Evolutionary conservation across 1,140 invertebrate species (phyloP).

Genomic region (Formica exsecta): DNA sequence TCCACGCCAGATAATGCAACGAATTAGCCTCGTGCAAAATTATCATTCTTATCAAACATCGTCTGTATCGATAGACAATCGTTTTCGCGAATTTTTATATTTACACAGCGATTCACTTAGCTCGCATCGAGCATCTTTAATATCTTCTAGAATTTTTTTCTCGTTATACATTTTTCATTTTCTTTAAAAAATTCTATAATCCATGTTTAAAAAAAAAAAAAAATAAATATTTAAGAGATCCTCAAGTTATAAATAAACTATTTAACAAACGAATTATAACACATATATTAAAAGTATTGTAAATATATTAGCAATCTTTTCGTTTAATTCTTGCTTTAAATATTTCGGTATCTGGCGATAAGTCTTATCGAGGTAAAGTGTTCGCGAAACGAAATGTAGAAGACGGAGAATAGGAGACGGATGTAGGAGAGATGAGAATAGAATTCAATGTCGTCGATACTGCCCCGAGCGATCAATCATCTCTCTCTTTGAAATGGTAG

Average conservation of each 20-base stretch:
- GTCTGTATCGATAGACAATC: background rate
- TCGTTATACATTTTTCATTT: background rate
- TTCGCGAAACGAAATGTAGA: slow-evolving; percentile 7
- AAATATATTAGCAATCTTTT: background rate
- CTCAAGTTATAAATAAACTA: background rate
- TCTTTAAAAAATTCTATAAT: background rate
- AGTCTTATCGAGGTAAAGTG: background rate
- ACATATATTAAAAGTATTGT: background rate
- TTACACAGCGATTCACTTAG: background rate
- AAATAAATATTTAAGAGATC: background rate
- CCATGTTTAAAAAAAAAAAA: background rate
- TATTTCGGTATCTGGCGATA: background rate
- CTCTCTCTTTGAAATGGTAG: no score
- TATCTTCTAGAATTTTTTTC: background rate
- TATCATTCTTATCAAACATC: background rate
- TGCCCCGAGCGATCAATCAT: slow-evolving; percentile 33
- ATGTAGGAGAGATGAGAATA: background rate
- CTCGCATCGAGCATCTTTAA: background rate
- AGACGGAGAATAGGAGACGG: background rate
- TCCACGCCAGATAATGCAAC: slow-evolving; percentile 20
- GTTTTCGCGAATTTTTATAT: background rate
- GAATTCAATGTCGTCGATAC: slow-evolving; percentile 3
- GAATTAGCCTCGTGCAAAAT: background rate
- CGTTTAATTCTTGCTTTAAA: background rate
- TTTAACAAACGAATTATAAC: no score